Evolutionary conservation across 1,140 invertebrate genomes (phyloP), one percentile per base, ranked within the genome.

Genomic region (Tigriopus japonicus): DNA sequence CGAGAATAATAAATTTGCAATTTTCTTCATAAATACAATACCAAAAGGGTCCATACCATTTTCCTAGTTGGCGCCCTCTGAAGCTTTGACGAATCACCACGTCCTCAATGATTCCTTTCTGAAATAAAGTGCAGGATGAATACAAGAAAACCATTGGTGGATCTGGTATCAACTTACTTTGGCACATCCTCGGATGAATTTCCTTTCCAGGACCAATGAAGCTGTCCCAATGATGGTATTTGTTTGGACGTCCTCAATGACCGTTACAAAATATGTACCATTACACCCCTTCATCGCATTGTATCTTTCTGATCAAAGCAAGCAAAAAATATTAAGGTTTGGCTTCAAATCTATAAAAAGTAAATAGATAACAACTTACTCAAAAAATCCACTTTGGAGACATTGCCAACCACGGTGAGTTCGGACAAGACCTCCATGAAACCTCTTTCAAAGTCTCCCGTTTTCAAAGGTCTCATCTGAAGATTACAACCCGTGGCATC

Each of bases 91-190:
- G 85, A 0, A 96, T 88, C 6, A 97, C 89, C 1, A 98, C 89
- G 77, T 98, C 93, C 78, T 98, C 92, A 64, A 98, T 74, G 56
- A 87, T 77, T 24, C 84, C 92, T 69, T 87, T 80, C 86, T 87
- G 71, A 62, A 78, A 78, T 12, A 62, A 69, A 63, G 42, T 43
- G 66, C 63, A 54, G 28, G 21, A 13, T 63, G 42, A 43, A 43
- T 43, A 15, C 15, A 12, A 43, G 10, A 12, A 15, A 10, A 43
- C 42, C 15, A 15, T 12, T 12, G 15, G 10, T 43, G 15, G n/a
- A n/a, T 10, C 28, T 28, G 21, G 14, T 53, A 17, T 42, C 42
- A 63, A 72, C 76, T 71, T 78, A 88, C 85, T 72, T 83, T 66
- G n/a, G 80, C 81, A 71, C 76, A 82, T 67, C 81, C 80, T 66